phyloP scores from a whole-genome alignment of 1,140 invertebrate species.

The Metopolophium dirhodum region DNA sequence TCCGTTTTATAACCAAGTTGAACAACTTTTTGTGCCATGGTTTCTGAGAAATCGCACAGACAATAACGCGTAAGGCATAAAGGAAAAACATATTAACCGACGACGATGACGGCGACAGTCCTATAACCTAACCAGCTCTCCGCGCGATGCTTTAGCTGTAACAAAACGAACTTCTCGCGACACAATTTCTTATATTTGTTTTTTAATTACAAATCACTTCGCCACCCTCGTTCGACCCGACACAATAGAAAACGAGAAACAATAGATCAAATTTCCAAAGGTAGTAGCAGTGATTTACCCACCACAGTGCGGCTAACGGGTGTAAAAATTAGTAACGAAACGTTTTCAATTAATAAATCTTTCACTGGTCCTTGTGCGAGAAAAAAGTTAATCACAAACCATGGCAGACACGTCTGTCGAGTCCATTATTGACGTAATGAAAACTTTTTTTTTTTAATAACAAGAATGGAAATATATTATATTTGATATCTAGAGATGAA shows the following conservation, averaged over 20 bases:
- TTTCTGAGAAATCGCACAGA: constrained; percentile 21
- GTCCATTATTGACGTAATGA: not conserved
- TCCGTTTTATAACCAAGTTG: constrained; percentile 23
- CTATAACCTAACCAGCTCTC: not conserved
- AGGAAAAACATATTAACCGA: not conserved
- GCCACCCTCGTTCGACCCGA: not conserved
- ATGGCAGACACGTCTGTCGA: not conserved
- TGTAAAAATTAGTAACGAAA: constrained; percentile 19
- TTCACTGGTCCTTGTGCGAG: not conserved
- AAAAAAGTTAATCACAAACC: not conserved
- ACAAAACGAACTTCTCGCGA: not conserved
- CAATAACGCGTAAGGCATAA: constrained; percentile 8
- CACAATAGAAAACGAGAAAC: not conserved
- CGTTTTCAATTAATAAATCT: constrained; percentile 14
- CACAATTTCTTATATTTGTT: not conserved
- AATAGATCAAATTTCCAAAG: constrained; percentile 26
- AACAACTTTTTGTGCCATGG: constrained; percentile 27
- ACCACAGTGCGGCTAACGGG: not conserved
- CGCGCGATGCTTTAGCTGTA: not conserved
- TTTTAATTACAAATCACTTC: constrained; percentile 27
- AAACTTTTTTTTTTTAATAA: not conserved
- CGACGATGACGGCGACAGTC: not conserved
- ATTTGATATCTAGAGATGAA: too few species aligned
- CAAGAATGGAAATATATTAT: too few species aligned
- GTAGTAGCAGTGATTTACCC: not conserved